Base-by-base conservation (phyloP, 2,113 vertebrate species). In the Toxotes jaculatrix region DNA sequence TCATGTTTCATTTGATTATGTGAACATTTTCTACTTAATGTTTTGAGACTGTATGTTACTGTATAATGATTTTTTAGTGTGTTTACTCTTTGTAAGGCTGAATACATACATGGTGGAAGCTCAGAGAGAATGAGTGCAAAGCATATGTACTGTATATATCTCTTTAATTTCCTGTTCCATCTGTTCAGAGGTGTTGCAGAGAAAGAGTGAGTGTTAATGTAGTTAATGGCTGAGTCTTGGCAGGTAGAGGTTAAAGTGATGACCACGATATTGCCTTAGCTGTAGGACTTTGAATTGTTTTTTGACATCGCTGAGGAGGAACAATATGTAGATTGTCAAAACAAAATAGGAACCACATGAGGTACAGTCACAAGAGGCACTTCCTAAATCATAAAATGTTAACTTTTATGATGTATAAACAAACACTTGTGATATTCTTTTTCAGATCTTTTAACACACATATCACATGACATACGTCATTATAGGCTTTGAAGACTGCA, bases 361-460 rank as follows among this genome's bases (percentile, higher is more conserved):
- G 32, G 5, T 51, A 0, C 85, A 68, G 67, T 67, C 47, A 80
- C 55, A 64, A 74, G n/a, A 81, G n/a, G 8, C 9, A 71, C 49
- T 81, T 83, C 69, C 56, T 70, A 6, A 83, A 72, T 75, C 34
- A 80, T 5, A 40, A 57, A 65, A 23, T 10, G n/a, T 66, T 40
- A 77, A n/a, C 13, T 23, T 75, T 13, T 73, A 61, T 21, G 19
- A 49, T 34, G 27, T 27, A 31, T 67, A 17, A 49, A 67, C 27
- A 67, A 67, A 67, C 43, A 4, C 31, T n/a, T n/a, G n/a, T 49
- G 3, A 16, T 45, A 5, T 65, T 23, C 43, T 27, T 43, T 64
- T 16, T 3, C 12, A 16, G 23, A 1, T 42, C n/a, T 40, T 40
- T 40, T 42, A 23, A 42, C 12, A 65, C 42, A 43, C 2, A 3